phyloP scores from a whole-genome alignment of 2,888 invertebrate genomes.

The Leptinotarsa haldemani region DNA sequence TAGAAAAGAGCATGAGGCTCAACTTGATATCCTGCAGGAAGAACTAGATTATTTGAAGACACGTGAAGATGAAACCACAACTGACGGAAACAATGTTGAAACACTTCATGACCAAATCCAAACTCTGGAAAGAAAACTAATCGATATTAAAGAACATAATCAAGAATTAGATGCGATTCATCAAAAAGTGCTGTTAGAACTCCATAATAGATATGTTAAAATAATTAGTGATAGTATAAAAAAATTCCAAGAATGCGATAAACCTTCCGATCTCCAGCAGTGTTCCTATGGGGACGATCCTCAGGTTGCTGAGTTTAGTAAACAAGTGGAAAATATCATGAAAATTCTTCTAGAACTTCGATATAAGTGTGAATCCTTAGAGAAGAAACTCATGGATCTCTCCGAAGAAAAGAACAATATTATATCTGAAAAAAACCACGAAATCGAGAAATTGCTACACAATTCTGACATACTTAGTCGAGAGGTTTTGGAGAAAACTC shows the following conservation, averaged over 20 bases:
- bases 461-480: slow-evolving; percentile 62
- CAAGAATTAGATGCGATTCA: slow-evolving; percentile 36
- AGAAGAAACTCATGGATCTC: slow-evolving; percentile 70
- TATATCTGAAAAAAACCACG: slow-evolving; percentile 61
- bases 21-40: slow-evolving; percentile 40
- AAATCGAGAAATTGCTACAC: slow-evolving; percentile 62
- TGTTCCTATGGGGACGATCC: slow-evolving; percentile 43
- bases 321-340: slow-evolving; percentile 69
- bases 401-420: slow-evolving; percentile 66
- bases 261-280: slow-evolving; percentile 43
- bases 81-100: slow-evolving; percentile 19
- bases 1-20: slow-evolving; percentile 35
- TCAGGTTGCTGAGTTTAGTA: slow-evolving; percentile 56
- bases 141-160: slow-evolving; percentile 29
- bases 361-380: slow-evolving; percentile 70
- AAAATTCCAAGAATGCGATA: slow-evolving; percentile 51
- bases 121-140: slow-evolving; percentile 29
- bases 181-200: slow-evolving; percentile 37
- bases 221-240: slow-evolving; percentile 56
- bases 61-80: slow-evolving; percentile 43
- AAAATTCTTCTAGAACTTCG: slow-evolving; percentile 71
- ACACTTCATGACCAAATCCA: slow-evolving; percentile 8
- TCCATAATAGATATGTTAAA: slow-evolving; percentile 55
- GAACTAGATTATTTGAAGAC: slow-evolving; percentile 52
- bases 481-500: slow-evolving; percentile 60